These are phyloP conservation scores for Rhodinocichla rosea DNA, from an alignment of 2,113 vertebrate species.

Conservation along the genomic window DNA sequence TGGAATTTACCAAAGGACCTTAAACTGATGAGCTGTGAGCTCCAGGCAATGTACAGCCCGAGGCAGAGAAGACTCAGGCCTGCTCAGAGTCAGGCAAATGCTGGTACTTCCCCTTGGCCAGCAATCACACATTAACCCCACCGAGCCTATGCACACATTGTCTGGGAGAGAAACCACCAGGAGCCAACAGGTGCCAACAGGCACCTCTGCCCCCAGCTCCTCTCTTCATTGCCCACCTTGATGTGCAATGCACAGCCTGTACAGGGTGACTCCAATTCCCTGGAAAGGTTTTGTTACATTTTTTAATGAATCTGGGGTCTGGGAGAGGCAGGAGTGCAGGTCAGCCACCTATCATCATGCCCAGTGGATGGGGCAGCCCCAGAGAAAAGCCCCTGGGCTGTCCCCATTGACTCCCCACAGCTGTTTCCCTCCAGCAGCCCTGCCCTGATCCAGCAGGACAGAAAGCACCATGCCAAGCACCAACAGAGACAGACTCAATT, in stretches of 20 bases:
- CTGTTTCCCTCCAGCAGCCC: neutral
- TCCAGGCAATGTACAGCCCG: rapidly evolving
- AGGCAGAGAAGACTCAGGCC: neutral
- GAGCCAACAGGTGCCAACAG: neutral
- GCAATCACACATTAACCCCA: rapidly evolving
- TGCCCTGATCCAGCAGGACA: neutral
- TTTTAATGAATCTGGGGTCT: neutral
- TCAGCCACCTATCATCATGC: neutral
- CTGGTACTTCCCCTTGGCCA: neutral
- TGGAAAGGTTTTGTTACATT: neutral
- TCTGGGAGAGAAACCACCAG: neutral
- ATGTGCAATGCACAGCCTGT: neutral
- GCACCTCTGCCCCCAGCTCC: neutral
- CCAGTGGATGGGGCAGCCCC: neutral
- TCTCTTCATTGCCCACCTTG: rapidly evolving
- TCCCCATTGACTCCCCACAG: neutral
- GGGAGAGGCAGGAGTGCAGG: neutral
- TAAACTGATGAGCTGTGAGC: neutral
- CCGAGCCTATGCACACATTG: rapidly evolving
- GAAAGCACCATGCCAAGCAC: neutral
- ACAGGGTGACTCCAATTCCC: neutral
- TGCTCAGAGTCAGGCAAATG: neutral
- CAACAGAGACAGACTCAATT: neutral
- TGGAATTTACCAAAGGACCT: neutral
- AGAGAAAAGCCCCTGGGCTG: rapidly evolving